phyloP scores from a whole-genome alignment of 2,797 vertebrate species.

The Periparus ater region DNA sequence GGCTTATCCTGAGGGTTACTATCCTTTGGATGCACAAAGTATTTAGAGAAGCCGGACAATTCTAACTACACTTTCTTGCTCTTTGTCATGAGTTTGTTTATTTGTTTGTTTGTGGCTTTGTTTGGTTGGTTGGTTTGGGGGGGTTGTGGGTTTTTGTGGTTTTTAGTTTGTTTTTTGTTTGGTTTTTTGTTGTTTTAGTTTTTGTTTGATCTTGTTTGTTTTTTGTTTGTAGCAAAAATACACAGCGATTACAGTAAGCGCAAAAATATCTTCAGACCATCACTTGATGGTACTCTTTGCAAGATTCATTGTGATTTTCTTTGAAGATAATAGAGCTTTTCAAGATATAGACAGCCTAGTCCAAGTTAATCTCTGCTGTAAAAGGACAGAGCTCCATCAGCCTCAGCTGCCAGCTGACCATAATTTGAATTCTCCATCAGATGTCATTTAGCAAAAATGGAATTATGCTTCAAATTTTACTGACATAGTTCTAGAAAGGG shows the following conservation, averaged over 20 bases:
- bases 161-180: neutral
- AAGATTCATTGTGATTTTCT: neutral
- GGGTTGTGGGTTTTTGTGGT: neutral
- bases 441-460: conserved; percentile 25
- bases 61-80: neutral
- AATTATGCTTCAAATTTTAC: conserved; percentile 34
- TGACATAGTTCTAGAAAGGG: conserved; percentile 9
- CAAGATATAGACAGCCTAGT: neutral
- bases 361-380: neutral
- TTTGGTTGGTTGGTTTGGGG: neutral
- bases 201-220: neutral
- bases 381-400: neutral
- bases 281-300: neutral
- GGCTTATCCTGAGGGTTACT: neutral
- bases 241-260: neutral
- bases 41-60: neutral
- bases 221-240: neutral
- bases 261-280: neutral
- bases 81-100: neutral
- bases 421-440: neutral
- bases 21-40: neutral
- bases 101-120: too few relatives aligned
- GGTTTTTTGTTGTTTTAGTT: neutral
- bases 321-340: neutral
- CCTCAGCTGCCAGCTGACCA: neutral